These are phyloP conservation scores for Chymomyza amoena DNA, from an alignment of 2,888 invertebrate species.

Conservation along the genomic window DNA sequence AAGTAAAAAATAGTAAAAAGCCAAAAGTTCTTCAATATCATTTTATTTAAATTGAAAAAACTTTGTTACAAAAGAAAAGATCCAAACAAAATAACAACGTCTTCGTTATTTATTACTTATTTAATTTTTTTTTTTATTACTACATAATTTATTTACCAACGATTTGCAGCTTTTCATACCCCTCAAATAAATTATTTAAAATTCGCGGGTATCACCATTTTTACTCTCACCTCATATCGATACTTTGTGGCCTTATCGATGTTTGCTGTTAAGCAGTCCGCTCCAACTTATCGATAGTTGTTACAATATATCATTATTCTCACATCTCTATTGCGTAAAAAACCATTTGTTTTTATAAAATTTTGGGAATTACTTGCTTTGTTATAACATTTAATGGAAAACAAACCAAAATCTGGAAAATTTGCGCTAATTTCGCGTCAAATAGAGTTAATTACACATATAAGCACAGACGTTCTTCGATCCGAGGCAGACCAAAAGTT, in stretches of 20 bases:
- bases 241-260: neutral
- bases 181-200: too few species aligned
- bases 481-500: slow-evolving; percentile 21
- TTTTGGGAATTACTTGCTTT: neutral
- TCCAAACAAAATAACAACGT: too few species aligned
- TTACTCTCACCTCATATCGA: neutral
- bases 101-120: too few species aligned
- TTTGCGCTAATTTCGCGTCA: slow-evolving; percentile 52
- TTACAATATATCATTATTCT: neutral
- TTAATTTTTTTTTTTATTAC: too few species aligned
- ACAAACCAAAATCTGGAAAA: slow-evolving; percentile 34
- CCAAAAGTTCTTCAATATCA: too few species aligned
- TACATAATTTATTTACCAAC: too few species aligned
- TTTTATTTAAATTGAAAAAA: too few species aligned
- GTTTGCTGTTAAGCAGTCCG: neutral
- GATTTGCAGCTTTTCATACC: too few species aligned
- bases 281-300: neutral
- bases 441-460: slow-evolving; percentile 41
- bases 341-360: neutral
- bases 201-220: too few species aligned
- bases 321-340: neutral
- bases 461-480: slow-evolving; percentile 29
- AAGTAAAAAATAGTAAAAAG: too few species aligned
- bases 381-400: slow-evolving; percentile 26
- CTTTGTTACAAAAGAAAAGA: too few species aligned